phyloP scores from a whole-genome alignment of 2,888 invertebrate genomes.

The Drosophila austrosaltans region DNA sequence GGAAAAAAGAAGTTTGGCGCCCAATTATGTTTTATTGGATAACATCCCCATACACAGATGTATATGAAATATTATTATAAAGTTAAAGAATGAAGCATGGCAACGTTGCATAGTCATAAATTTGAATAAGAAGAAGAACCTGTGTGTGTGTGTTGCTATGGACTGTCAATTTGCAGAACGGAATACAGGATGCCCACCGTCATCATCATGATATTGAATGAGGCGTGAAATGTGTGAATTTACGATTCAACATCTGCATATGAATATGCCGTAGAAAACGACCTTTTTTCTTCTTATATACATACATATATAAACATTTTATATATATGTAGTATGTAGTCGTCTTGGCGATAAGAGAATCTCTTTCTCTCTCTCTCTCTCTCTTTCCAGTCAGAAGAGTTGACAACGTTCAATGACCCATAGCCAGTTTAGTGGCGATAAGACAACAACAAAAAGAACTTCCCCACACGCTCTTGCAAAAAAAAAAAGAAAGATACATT shows the following conservation, averaged over 20 bases:
- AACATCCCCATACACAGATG: conserved; percentile 3
- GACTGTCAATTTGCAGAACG: conserved; percentile 63
- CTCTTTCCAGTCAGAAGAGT: conserved; percentile 5
- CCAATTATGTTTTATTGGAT: conserved; percentile 44
- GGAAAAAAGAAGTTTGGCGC: conserved; percentile 37
- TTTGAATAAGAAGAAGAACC: conserved; percentile 53
- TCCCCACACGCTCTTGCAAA: conserved; percentile 1
- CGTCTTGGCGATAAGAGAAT: conserved; percentile 2
- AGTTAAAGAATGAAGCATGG: conserved; percentile 21
- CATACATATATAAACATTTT: no score
- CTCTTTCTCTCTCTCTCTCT: no score
- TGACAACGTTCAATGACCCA: conserved; percentile 72
- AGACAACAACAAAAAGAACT: conserved; percentile 18
- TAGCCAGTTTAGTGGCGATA: conserved; percentile 33
- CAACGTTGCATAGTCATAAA: conserved; percentile 22
- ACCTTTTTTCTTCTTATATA: neutral
- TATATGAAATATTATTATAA: conserved; percentile 35
- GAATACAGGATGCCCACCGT: conserved; percentile 56
- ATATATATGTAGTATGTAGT: neutral
- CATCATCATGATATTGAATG: conserved; percentile 50
- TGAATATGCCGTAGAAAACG: conserved; percentile 30
- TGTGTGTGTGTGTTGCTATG: neutral
- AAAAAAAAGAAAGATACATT: conserved; percentile 6
- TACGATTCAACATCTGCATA: conserved; percentile 52
- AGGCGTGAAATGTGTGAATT: conserved; percentile 71